Conservation (phyloP, 2,888 invertebrate genomes). For the Lissocephala sabroskyi region DNA sequence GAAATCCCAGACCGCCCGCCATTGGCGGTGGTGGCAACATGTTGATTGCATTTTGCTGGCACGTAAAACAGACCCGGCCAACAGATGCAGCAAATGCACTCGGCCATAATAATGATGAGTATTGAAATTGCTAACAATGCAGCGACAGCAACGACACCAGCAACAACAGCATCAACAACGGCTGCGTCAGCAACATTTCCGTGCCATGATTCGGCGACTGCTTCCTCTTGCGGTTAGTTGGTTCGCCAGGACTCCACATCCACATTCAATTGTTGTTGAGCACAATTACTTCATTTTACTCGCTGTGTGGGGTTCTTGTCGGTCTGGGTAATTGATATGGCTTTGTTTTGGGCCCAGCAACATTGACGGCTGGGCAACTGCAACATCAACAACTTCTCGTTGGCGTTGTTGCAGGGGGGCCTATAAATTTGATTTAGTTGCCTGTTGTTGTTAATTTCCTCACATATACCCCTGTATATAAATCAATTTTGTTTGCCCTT, state of each 20-base stretch:
- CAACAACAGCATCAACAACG: slow-evolving; percentile 1
- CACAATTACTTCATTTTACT: slow-evolving; percentile 46
- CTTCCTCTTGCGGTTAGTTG: slow-evolving; percentile 53
- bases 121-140: slow-evolving; percentile 54
- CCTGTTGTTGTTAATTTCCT: too few relatives aligned
- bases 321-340: slow-evolving; percentile 52
- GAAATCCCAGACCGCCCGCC: slow-evolving; percentile 34
- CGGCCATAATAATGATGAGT: slow-evolving; percentile 44
- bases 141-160: slow-evolving; percentile 3
- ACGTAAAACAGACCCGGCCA: slow-evolving; percentile 43
- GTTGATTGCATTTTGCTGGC: slow-evolving; percentile 56
- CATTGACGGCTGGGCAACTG: not conserved
- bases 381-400: not conserved
- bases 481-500: slow-evolving; percentile 48
- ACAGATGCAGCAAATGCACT: not conserved
- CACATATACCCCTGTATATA: slow-evolving; percentile 42
- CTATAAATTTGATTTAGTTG: too few relatives aligned
- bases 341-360: slow-evolving; percentile 27
- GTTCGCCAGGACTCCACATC: slow-evolving; percentile 47
- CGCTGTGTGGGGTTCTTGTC: not conserved
- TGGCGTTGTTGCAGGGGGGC: too few relatives aligned
- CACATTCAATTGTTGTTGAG: too few relatives aligned
- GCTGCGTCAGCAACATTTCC: slow-evolving; percentile 30
- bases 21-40: too few relatives aligned
- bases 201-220: slow-evolving; percentile 20